Percentiles rank a stretch among this genome's conserved stretches.
These are phyloP conservation scores for Akabosia matsudoensis DNA, from an alignment of 1,140 invertebrate genomes.

Conservation along the genomic window DNA sequence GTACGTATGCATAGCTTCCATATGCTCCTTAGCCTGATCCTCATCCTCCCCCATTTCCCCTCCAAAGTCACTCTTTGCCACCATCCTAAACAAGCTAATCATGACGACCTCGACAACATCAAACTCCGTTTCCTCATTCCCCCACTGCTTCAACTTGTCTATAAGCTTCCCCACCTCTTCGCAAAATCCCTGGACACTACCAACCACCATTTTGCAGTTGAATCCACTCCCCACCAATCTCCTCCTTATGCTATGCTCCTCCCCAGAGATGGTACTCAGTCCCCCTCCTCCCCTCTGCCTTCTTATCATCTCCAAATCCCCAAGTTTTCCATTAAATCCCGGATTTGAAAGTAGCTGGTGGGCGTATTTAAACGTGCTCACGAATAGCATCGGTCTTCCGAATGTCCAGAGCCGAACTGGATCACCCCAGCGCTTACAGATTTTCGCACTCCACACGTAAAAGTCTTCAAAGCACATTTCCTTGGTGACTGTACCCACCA, in stretches of 20 bases:
- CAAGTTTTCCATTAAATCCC: conserved; percentile 1
- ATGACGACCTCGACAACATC: not conserved
- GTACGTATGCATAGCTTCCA: not conserved
- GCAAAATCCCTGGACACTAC: not conserved
- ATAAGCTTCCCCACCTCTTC: not conserved
- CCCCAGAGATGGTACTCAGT: not conserved
- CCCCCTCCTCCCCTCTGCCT: not conserved
- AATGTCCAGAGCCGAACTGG: not conserved
- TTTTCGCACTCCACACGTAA: not conserved
- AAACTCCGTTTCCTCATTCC: not conserved
- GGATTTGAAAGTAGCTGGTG: not conserved
- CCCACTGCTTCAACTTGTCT: not conserved
- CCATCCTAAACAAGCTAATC: not conserved
- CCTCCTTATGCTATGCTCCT: not conserved
- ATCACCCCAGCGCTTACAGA: conserved; percentile 7
- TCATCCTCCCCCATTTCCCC: not conserved
- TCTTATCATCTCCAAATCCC: not conserved
- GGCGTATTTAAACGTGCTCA: not conserved
- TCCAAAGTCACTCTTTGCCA: conserved; percentile 7
- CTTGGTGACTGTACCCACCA: not conserved
- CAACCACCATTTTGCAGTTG: not conserved
- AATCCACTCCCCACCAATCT: not conserved
- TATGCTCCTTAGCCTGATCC: not conserved
- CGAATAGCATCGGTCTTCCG: not conserved
- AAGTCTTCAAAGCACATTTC: not conserved